phyloP scores from a whole-genome alignment of 1,140 invertebrate genomes.

The Agrilus planipennis region DNA sequence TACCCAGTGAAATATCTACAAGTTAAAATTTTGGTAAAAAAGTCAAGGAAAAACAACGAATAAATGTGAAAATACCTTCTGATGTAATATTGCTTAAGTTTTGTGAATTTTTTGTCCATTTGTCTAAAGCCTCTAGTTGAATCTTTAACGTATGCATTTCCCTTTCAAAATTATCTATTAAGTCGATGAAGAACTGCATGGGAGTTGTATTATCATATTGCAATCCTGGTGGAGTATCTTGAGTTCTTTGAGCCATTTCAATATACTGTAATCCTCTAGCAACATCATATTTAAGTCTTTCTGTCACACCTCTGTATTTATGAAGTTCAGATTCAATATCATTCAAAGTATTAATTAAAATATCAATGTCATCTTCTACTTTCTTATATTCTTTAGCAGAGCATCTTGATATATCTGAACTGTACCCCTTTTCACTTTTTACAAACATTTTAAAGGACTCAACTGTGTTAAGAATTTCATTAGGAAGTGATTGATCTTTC shows the following conservation, averaged over 20 bases:
- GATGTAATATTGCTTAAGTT: conserved; percentile 52
- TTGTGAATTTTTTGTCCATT: conserved; percentile 55
- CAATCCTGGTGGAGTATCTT: conserved; percentile 60
- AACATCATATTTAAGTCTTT: conserved; percentile 62
- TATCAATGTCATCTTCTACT: conserved; percentile 27
- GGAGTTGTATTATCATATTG: conserved; percentile 69
- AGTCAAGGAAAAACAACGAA: not conserved
- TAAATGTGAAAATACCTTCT: conserved; percentile 39
- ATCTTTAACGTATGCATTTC: conserved; percentile 55
- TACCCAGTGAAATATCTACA: conserved; percentile 56
- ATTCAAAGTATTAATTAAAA: conserved; percentile 31
- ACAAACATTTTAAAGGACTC: conserved; percentile 62
- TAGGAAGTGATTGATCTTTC: conserved; percentile 61
- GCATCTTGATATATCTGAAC: conserved; percentile 65
- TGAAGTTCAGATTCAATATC: conserved; percentile 46
- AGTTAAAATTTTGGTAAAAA: not conserved
- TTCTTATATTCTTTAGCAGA: conserved; percentile 27
- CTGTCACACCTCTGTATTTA: conserved; percentile 49
- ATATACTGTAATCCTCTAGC: conserved; percentile 59
- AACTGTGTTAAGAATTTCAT: conserved; percentile 42
- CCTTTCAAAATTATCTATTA: conserved; percentile 60
- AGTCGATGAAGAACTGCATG: conserved; percentile 57
- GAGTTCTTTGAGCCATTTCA: conserved; percentile 68
- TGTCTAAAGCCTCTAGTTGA: conserved; percentile 63
- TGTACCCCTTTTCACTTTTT: conserved; percentile 68